phyloP scores from a whole-genome alignment of 2,113 vertebrate species.

The Vicugna pacos region DNA sequence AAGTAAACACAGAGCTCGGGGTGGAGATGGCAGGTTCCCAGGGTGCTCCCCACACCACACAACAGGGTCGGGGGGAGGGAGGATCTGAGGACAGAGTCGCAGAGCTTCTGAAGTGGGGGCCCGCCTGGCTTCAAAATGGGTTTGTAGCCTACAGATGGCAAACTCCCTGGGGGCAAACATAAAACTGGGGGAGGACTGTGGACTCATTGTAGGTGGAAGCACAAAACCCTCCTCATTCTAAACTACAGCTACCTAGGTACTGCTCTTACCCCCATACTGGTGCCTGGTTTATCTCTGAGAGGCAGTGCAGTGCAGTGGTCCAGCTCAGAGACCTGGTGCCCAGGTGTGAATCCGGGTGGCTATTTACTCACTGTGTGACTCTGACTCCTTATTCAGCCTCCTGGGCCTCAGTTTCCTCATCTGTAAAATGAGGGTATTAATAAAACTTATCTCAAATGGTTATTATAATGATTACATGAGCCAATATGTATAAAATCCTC shows the following conservation, averaged over 20 bases:
- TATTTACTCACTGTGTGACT: background rate
- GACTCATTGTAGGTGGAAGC: background rate
- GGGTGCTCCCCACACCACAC: background rate
- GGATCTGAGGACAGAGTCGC: background rate
- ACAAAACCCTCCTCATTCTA: background rate
- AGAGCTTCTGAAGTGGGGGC: background rate
- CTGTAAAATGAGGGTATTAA: background rate
- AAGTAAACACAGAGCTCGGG: background rate
- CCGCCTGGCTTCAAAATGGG: background rate
- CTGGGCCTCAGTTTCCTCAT: background rate
- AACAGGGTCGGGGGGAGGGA: background rate
- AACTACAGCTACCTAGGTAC: background rate
- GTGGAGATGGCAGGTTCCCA: background rate
- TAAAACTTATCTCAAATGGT: background rate
- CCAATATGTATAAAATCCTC: background rate
- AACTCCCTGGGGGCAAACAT: background rate
- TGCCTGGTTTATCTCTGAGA: background rate
- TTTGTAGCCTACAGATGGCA: background rate
- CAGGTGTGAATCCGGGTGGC: background rate
- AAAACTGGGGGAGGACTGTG: background rate
- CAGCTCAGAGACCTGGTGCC: background rate
- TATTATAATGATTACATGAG: background rate
- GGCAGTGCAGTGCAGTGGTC: background rate
- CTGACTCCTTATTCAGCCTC: background rate
- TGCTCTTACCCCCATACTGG: background rate